Base-by-base conservation (phyloP, 1,140 invertebrate species). In the Megathymus violae region DNA sequence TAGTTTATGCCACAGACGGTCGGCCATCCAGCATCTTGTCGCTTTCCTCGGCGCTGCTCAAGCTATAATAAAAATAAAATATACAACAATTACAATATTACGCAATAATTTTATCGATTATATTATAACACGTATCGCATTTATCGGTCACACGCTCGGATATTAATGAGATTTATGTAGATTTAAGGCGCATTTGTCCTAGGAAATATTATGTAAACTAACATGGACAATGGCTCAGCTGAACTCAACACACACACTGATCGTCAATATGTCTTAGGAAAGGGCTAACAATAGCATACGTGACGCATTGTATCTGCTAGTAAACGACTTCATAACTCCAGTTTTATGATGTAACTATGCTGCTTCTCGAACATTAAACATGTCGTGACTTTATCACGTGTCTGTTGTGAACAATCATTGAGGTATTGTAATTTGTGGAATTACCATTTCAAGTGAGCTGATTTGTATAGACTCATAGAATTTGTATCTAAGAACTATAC, bases 11-110 rank as follows among this genome's bases (percentile, higher is more conserved):
- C 63, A 95, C 94, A 15, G 94, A 90, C 15, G 94, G 94, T 73
- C 94, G 93, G 7, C 92, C 92, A 67, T 94, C 94, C 36, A 94
- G 74, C 93, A 95, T 94, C 61, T 94, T 92, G 76, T 94, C 94
- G 65, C 93, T 93, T 75, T 95, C 94, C 75, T 95, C 94, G 7
- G 92, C 92, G 65, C 92, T 94, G 80, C 93, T 93, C 78, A 91
- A 74, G 74, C 91, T 92, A 81, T 48, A 92, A 92, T 62, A 75
- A 73, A 83, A 74, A 69, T 6, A 31, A 65, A 34, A 19, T 19
- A 10, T 9, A 16, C 11, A 14, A 13, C n/a, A 11, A 38, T 13
- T 46, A 16, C 7, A 59, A 36, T 36, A 13, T 19, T 34, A 25
- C 13, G n/a, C n/a, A n/a, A n/a, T n/a, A n/a, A n/a, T n/a, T n/a